phyloP scores from a whole-genome alignment of 1,140 invertebrate genomes.

The Nymphalis io region DNA sequence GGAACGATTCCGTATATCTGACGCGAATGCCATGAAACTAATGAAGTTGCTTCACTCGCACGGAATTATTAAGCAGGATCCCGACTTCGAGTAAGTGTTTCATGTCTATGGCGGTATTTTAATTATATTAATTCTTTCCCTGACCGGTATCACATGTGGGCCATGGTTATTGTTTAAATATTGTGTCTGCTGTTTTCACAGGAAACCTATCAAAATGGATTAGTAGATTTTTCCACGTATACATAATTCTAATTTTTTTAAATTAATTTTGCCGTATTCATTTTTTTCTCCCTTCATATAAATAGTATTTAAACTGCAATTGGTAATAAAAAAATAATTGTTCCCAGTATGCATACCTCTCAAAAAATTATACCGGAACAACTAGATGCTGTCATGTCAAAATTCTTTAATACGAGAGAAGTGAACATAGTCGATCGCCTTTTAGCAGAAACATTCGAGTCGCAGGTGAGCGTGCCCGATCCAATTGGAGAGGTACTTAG shows the following conservation, averaged over 20 bases:
- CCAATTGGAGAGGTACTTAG: slow-evolving; percentile 51
- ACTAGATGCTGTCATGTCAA: slow-evolving; percentile 39
- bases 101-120: too few species aligned
- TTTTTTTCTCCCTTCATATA: too few species aligned
- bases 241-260: too few species aligned
- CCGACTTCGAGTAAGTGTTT: slow-evolving; percentile 37
- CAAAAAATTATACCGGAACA: slow-evolving; percentile 41
- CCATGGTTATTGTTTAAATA: too few species aligned
- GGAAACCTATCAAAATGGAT: too few species aligned
- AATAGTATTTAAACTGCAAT: too few species aligned
- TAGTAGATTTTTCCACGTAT: too few species aligned
- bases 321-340: neutral
- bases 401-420: slow-evolving; percentile 44
- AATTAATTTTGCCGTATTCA: too few species aligned
- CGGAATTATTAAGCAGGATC: slow-evolving; percentile 34
- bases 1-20: slow-evolving; percentile 37
- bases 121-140: too few species aligned
- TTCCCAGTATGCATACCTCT: slow-evolving; percentile 37
- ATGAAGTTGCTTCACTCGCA: slow-evolving; percentile 44
- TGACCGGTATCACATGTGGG: too few species aligned
- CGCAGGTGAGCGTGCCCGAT: slow-evolving; percentile 48
- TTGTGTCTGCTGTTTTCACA: too few species aligned
- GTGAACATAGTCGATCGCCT: slow-evolving; percentile 47
- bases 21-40: slow-evolving; percentile 42
- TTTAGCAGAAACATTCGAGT: slow-evolving; percentile 44